Conservation (phyloP, 2,797 vertebrate species). For the Ptychobarbus kaznakovi region DNA sequence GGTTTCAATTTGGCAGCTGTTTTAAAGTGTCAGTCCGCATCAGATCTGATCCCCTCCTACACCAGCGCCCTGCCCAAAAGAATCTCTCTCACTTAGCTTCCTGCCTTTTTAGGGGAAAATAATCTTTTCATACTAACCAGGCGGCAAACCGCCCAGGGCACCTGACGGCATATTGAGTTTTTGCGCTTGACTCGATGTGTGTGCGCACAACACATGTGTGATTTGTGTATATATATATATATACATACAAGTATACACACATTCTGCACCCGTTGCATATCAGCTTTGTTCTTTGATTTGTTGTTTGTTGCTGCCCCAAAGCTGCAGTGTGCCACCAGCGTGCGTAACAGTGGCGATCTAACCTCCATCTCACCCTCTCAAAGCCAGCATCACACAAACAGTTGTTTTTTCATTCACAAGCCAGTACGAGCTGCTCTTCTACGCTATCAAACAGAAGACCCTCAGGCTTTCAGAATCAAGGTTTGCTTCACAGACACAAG, state of each 20-base stretch:
- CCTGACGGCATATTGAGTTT: constrained; percentile 49
- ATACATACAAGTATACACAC: not conserved
- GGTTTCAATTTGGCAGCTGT: constrained; percentile 86
- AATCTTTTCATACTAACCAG: constrained; percentile 79
- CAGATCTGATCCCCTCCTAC: constrained; percentile 68
- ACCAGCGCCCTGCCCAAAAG: constrained; percentile 71
- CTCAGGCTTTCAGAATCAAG: constrained; percentile 36
- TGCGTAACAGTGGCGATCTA: constrained; percentile 24
- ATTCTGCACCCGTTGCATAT: constrained; percentile 4
- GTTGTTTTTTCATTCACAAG: constrained; percentile 47
- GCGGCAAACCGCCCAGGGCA: constrained; percentile 60
- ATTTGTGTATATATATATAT: constrained; percentile 12
- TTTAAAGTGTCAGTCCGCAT: constrained; percentile 81
- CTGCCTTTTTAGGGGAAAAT: constrained; percentile 68
- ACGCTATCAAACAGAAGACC: constrained; percentile 27
- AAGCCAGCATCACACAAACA: constrained; percentile 45
- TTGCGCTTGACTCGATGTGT: not conserved
- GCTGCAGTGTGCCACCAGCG: constrained; percentile 22
- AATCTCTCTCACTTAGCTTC: constrained; percentile 78
- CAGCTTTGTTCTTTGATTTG: constrained; percentile 40
- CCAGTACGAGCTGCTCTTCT: constrained; percentile 1
- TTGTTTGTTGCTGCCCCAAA: constrained; percentile 35
- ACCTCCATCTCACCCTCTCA: constrained; percentile 34
- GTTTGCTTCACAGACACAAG: constrained; percentile 18
- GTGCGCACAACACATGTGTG: constrained; percentile 33